These are phyloP conservation scores for Oostethus manadensis DNA, from an alignment of 2,113 vertebrate genomes.

Conservation along the genomic window DNA sequence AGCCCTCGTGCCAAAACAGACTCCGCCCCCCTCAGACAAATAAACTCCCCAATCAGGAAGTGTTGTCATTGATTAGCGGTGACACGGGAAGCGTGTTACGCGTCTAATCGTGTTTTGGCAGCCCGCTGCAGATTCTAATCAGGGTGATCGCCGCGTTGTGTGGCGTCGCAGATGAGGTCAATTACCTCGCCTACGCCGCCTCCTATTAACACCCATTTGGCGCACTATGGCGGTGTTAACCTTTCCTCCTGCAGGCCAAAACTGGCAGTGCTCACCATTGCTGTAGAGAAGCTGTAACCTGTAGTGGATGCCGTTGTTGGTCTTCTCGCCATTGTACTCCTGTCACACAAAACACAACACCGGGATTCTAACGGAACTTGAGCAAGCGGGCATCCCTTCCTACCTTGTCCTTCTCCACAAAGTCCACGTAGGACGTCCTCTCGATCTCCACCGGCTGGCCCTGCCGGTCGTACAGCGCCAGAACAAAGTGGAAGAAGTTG, in stretches of 20 bases:
- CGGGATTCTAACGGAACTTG: background rate
- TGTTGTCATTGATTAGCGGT: too few relatives aligned
- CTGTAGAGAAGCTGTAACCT: conserved; percentile 90
- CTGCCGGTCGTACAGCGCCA: conserved; percentile 94
- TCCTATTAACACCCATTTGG: too few relatives aligned
- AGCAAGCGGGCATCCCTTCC: conserved; percentile 4
- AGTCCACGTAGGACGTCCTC: conserved; percentile 91
- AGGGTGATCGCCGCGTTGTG: too few relatives aligned
- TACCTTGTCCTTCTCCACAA: conserved; percentile 95
- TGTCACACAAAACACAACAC: conserved; percentile 23
- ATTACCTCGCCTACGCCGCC: too few relatives aligned
- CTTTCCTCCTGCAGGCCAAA: background rate
- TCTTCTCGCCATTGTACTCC: conserved; percentile 85
- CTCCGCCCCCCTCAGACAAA: too few relatives aligned
- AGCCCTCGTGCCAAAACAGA: too few relatives aligned
- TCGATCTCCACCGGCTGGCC: conserved; percentile 96
- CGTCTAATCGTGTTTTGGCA: too few relatives aligned
- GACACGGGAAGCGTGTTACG: too few relatives aligned
- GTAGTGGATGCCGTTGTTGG: conserved; percentile 95
- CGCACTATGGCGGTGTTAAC: too few relatives aligned
- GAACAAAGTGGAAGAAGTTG: conserved; percentile 97
- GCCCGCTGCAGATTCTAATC: too few relatives aligned
- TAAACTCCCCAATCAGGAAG: too few relatives aligned
- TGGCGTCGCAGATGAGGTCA: too few relatives aligned
- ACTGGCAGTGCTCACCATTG: conserved; percentile 75